Evolutionary conservation across 2,888 invertebrate species (phyloP), one percentile per base, ranked within the genome.

Genomic region (Macrophya annulata): DNA sequence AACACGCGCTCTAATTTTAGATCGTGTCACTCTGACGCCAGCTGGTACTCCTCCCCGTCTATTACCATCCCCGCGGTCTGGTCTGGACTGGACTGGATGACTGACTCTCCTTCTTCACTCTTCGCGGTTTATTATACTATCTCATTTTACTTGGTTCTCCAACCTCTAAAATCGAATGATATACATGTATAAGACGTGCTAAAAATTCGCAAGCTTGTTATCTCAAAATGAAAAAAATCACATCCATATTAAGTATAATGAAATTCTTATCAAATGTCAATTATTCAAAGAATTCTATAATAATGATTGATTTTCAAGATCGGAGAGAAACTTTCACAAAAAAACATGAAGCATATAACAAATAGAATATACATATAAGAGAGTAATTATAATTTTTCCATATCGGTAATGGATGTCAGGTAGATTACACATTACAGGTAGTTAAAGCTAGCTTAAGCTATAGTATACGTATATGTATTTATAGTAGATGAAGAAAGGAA

Each of bases 1-100:
- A 93, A 92, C 88, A 89, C 91, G 87, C 90, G 90, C 92, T 92
- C 93, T 93, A 93, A 93, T 93, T 92, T 92, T 92, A 93, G 93
- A 93, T 93, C 92, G 93, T 93, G 93, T 93, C 93, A 92, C 92
- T 92, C 92, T 90, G 89, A 92, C 91, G 92, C 93, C 92, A 92
- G 92, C 90, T 92, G 92, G 90, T 89, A 89, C 91, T 88, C 91
- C 92, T 91, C 92, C 93, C 91, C 91, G 88, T 71, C 91, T 89
- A 93, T 93, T 93, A 93, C 91, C 17, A 83, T 83, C 68, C 83
- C 48, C 45, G 37, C 83, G 25, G 48, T 59, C 25, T 68, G 45
- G 43, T n/a, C 43, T 37, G 17, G 17, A 6, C 45, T 21, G 31
- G 3, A 68, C 55, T 76, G 25, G 71, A 45, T 59, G 62, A 21